phyloP scores from a whole-genome alignment of 2,113 vertebrate species.

The Cavia porcellus region DNA sequence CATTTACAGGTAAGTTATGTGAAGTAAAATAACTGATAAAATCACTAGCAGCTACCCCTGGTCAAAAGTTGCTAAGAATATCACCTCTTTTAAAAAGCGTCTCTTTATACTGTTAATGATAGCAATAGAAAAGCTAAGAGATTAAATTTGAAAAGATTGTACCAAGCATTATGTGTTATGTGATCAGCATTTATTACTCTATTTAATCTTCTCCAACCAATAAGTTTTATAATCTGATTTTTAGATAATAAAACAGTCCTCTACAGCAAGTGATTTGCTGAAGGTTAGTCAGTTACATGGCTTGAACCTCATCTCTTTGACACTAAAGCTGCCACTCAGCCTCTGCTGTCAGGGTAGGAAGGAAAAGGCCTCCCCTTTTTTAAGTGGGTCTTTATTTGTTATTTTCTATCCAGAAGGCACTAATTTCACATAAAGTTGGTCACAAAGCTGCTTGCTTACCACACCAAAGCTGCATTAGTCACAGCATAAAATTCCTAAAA shows the following conservation, averaged over 20 bases:
- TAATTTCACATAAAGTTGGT: background rate
- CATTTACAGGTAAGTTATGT: background rate
- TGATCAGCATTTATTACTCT: background rate
- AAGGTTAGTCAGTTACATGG: background rate
- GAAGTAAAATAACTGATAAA: constrained; percentile 18
- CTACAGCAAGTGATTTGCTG: background rate
- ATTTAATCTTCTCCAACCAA: background rate
- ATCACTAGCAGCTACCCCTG: background rate
- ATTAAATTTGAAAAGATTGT: background rate
- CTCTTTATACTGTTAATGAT: background rate
- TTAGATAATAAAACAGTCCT: background rate
- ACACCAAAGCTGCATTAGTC: background rate
- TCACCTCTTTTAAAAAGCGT: background rate
- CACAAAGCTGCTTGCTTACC: background rate
- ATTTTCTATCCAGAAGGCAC: background rate
- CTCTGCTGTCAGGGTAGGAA: background rate
- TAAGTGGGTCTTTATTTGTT: background rate
- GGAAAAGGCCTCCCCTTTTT: background rate
- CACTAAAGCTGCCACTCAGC: background rate
- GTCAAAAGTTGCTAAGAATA: background rate
- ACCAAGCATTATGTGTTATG: background rate
- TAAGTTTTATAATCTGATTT: background rate
- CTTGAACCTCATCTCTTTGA: background rate
- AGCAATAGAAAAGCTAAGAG: background rate
- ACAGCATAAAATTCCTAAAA: background rate